Evolutionary conservation across 2,797 vertebrate genomes (phyloP).

Genomic region (Chloroceryle inda): DNA sequence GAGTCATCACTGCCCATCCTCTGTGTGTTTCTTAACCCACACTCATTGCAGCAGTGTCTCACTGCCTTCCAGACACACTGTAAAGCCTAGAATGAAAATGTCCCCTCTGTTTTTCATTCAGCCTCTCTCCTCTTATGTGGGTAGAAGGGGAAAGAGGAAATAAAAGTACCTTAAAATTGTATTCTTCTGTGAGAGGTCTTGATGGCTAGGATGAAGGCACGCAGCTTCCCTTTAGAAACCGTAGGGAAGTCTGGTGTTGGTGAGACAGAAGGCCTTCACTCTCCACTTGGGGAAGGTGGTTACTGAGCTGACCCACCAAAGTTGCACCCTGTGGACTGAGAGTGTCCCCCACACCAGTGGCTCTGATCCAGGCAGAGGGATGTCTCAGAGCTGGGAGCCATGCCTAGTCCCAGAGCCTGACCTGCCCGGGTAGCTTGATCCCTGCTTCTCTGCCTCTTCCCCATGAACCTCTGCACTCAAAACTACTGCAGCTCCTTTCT

Average conservation of each 20-base stretch:
- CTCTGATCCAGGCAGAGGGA: not conserved
- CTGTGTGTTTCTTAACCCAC: not conserved
- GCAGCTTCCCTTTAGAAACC: not conserved
- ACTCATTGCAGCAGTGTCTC: not conserved
- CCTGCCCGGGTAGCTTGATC: not conserved
- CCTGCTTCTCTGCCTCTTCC: not conserved
- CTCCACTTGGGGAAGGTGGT: fast-evolving
- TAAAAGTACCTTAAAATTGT: not conserved
- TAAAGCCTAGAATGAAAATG: not conserved
- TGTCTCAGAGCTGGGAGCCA: not conserved
- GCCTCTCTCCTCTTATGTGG: not conserved
- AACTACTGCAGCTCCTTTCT: not conserved
- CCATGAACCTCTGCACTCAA: not conserved
- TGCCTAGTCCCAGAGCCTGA: not conserved
- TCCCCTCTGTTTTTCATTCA: not conserved
- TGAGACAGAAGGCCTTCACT: not conserved
- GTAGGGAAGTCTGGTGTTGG: not conserved
- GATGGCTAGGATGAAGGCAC: not conserved
- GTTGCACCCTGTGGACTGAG: fast-evolving
- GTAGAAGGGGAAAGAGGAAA: not conserved
- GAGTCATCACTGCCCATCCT: not conserved
- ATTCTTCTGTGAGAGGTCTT: not conserved
- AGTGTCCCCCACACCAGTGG: fast-evolving
- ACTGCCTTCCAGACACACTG: not conserved
- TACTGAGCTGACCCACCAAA: not conserved